A percentile compares a stretch with the other conserved stretches of the same genome.
phyloP scores from a whole-genome alignment of 2,113 vertebrate genomes.

The Enhydra lutris region DNA sequence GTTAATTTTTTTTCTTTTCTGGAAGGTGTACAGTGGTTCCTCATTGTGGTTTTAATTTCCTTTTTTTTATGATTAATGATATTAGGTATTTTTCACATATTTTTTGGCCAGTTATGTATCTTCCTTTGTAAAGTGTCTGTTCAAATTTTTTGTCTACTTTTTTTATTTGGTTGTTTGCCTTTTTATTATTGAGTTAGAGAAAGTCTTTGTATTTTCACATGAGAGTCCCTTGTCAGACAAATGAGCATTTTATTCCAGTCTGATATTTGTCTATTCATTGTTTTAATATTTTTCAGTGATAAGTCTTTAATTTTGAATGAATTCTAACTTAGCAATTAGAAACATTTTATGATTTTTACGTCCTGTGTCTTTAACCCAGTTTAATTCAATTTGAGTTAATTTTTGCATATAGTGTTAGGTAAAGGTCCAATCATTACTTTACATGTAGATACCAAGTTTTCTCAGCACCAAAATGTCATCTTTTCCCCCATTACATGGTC shows the following conservation, averaged over 20 bases:
- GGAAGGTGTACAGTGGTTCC: neutral
- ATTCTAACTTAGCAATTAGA: neutral
- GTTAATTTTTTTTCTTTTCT: neutral
- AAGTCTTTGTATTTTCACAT: neutral
- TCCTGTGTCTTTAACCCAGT: neutral
- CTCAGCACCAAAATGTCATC: neutral
- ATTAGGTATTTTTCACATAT: neutral
- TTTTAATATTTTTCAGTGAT: neutral
- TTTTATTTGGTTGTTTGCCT: neutral
- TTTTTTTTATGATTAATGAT: neutral
- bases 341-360: neutral
- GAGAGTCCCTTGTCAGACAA: neutral
- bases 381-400: neutral
- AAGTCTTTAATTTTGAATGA: neutral
- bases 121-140: neutral
- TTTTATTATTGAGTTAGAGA: neutral
- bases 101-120: neutral
- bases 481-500: neutral
- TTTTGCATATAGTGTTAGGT: neutral
- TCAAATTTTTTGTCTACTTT: neutral
- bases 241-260: neutral
- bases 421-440: neutral
- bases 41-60: neutral
- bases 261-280: neutral
- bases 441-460: neutral